Base-by-base conservation (phyloP, 2,888 invertebrate species). In the Euclidia mi region DNA sequence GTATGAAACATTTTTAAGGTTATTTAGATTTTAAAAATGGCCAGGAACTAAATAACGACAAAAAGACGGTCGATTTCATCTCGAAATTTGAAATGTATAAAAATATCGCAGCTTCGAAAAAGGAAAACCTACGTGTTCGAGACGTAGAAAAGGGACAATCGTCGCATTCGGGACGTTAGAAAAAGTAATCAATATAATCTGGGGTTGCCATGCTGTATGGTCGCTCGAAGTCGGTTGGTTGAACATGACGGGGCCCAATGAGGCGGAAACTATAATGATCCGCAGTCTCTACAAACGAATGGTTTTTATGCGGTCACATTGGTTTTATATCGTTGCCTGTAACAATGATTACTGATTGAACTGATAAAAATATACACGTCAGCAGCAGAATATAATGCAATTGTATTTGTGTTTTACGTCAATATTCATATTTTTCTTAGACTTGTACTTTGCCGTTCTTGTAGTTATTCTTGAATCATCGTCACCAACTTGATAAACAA, bases 251-350 rank as follows among this genome's bases (percentile, higher is more conserved):
- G 32, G n/a, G 40, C 31, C 49, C 76, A 76, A 76, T 76, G 76
- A 69, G 56, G 31, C 62, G 78, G 62, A 71, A 76, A 71, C 66
- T 59, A 71, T 76, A 76, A 78, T 73, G 71, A 59, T 47, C 59
- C 61, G 15, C 51, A 50, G 51, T 59, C 57, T 38, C 34, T 37
- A 60, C 58, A 63, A 65, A 69, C 66, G 51, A 69, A 66, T 69
- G 55, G 69, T 58, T 73, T 70, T 76, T 72, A 70, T 70, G 46
- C 55, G 50, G 55, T 56, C 41, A 57, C 46, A 56, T 28, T 10
- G 34, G 35, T 58, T 49, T 41, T 35, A 42, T 34, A 47, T 40
- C 20, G 40, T 3, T 37, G 47, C 43, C 47, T 45, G 59, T 55
- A 32, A 46, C 35, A 25, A 29, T 46, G 25, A 56, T 65, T 57